Percentiles rank a stretch among this genome's conserved stretches.
Evolutionary conservation across 2,797 vertebrate species (phyloP).

Genomic region (Neostethus bicornis): DNA sequence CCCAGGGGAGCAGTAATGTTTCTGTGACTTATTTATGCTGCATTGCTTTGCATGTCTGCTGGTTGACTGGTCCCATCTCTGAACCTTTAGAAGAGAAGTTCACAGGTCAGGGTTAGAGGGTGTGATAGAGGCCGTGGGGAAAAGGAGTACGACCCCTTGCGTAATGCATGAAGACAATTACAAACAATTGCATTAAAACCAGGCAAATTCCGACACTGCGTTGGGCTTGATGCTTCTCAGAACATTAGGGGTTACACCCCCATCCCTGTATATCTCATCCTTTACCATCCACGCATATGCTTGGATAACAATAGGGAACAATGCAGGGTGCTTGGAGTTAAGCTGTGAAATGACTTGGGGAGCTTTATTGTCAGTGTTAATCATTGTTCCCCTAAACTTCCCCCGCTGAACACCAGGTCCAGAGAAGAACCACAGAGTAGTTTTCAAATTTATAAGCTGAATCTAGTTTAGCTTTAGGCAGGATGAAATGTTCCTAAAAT

Average conservation of each 20-base stretch:
- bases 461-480: conserved; percentile 31
- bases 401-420: conserved; percentile 28
- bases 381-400: conserved; percentile 66
- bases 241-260: conserved; percentile 48
- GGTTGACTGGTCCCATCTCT: conserved; percentile 50
- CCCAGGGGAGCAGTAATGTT: conserved; percentile 64
- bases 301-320: conserved; percentile 66
- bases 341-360: conserved; percentile 62
- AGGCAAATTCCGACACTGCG: conserved; percentile 60
- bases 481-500: conserved; percentile 41
- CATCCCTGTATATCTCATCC: conserved; percentile 9
- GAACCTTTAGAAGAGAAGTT: conserved; percentile 45
- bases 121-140: conserved; percentile 68
- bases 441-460: conserved; percentile 50
- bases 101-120: conserved; percentile 47
- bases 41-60: conserved; percentile 25
- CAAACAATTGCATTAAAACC: conserved; percentile 28
- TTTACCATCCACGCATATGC: conserved; percentile 70
- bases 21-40: conserved; percentile 59
- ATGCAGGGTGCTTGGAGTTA: conserved; percentile 71
- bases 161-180: conserved; percentile 40
- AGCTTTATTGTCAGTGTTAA: conserved; percentile 74
- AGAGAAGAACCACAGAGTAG: conserved; percentile 22
- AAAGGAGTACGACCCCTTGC: conserved; percentile 37
- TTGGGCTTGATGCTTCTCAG: conserved; percentile 31